phyloP scores from a whole-genome alignment of 2,113 vertebrate genomes.

The Meleagris gallopavo region DNA sequence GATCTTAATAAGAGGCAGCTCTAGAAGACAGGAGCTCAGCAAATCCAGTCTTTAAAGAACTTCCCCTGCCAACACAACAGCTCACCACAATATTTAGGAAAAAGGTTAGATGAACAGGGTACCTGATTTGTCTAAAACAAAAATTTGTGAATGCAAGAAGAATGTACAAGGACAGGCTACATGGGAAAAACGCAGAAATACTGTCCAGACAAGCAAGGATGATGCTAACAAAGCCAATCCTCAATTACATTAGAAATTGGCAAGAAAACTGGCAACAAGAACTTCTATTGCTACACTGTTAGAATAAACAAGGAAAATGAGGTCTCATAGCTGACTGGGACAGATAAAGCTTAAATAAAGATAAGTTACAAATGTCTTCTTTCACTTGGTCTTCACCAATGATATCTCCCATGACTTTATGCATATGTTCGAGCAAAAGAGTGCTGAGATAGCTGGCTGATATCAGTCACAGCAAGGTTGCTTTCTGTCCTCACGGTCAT shows the following conservation, averaged over 20 bases:
- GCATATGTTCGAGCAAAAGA: background rate
- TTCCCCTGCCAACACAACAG: background rate
- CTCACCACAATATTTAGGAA: background rate
- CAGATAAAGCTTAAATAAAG: background rate
- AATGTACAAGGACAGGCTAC: background rate
- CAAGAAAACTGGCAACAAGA: background rate
- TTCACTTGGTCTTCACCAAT: background rate
- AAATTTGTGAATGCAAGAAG: background rate
- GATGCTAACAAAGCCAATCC: background rate
- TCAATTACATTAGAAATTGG: accelerated
- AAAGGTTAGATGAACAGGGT: background rate
- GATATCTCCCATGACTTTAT: background rate
- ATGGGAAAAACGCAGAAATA: background rate
- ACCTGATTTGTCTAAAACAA: background rate
- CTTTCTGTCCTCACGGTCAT: background rate
- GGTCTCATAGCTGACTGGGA: background rate
- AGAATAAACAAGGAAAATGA: background rate
- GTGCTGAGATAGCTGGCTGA: background rate
- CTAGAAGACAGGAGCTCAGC: background rate
- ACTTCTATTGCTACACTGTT: background rate
- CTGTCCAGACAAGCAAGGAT: background rate
- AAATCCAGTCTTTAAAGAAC: background rate
- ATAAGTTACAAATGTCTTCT: background rate
- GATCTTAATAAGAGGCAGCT: background rate
- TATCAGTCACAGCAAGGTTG: background rate